A percentile compares a stretch with the other conserved stretches of the same genome.
phyloP scores from a whole-genome alignment of 2,888 invertebrate genomes.

The Pyrrhia umbra region DNA sequence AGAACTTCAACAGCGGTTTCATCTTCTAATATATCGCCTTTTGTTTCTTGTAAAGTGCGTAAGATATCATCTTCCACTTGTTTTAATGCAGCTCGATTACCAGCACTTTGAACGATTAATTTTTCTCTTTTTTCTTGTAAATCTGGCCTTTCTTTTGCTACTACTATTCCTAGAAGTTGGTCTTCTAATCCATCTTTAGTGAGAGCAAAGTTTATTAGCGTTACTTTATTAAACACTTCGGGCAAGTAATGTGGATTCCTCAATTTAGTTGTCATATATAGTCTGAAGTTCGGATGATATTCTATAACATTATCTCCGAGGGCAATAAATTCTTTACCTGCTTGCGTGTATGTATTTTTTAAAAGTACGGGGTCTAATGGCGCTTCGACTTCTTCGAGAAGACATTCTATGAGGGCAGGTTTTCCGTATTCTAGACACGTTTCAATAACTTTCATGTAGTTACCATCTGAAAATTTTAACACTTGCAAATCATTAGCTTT shows the following conservation, averaged over 20 bases:
- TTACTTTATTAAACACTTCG: constrained; percentile 95
- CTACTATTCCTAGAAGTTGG: constrained; percentile 95
- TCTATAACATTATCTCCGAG: constrained; percentile 95
- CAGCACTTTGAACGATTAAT: constrained; percentile 94
- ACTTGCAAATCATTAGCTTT: constrained; percentile 92
- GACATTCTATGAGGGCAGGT: constrained; percentile 94
- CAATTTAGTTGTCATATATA: constrained; percentile 95
- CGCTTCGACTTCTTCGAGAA: constrained; percentile 94
- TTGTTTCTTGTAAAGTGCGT: constrained; percentile 94
- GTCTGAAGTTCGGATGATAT: constrained; percentile 93
- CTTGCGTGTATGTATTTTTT: constrained; percentile 94
- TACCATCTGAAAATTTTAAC: constrained; percentile 93
- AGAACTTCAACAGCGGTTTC: constrained; percentile 96
- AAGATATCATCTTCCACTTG: constrained; percentile 97
- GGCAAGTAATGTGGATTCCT: constrained; percentile 96
- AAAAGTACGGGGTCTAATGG: constrained; percentile 94
- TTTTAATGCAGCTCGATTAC: constrained; percentile 94
- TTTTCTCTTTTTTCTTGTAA: constrained; percentile 95
- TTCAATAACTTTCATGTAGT: constrained; percentile 94
- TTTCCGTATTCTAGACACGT: constrained; percentile 94
- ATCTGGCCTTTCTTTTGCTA: constrained; percentile 96
- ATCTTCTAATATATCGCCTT: constrained; percentile 97
- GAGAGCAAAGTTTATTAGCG: constrained; percentile 95
- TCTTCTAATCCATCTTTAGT: constrained; percentile 96
- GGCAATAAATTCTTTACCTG: constrained; percentile 93